Evolutionary conservation across 2,113 vertebrate species (phyloP), one percentile per base, ranked within the genome.

Genomic region (Pyxicephalus adspersus): DNA sequence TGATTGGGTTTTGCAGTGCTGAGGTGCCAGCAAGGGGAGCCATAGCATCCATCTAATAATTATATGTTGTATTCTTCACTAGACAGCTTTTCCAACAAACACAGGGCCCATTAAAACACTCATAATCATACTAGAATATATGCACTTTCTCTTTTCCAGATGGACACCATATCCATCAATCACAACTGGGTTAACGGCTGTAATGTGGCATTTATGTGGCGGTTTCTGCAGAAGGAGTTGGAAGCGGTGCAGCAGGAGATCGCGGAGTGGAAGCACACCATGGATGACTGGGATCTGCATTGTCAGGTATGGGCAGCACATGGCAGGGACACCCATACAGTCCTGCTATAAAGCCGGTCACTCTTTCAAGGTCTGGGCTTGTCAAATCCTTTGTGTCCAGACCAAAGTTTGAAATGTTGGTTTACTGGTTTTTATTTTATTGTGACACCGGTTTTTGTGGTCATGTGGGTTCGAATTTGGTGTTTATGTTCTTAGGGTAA

Each of bases 181-280:
- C 97, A 99, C 88, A 99, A 98, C 88, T 98, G 97, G 98, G 84
- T 99, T 57, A 99, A 99, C 0, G 96, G 97, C 83, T 98, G 94
- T 87, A 99, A 98, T 23, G 83, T 99, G 84, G 93, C 95, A 77
- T 87, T 92, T 34, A 95, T 97, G 95, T 99, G 98, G 98, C 81
- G 90, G 85, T 98, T 98, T 85, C 95, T 99, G 31, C 96, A 97
- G 86, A 93, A 87, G 5, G 97, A 99, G 83, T 89, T 99, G 15
- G 88, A 83, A 0, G 94, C 95, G 0, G 96, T 98, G 2, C 96
- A 99, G 77, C 87, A 87, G 70, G 98, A 99, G 83, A 92, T 99
- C 60, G 68, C 85, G 0, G 92, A 97, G 13, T 98, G 96, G 96
- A 94, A 87, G 65, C 92, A 94, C 63, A 92, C 92, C 0, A 93